Percentiles rank a stretch among this genome's conserved stretches.
Evolutionary conservation across 1,140 invertebrate species (phyloP).

Genomic region (Rhyzopertha dominica): DNA sequence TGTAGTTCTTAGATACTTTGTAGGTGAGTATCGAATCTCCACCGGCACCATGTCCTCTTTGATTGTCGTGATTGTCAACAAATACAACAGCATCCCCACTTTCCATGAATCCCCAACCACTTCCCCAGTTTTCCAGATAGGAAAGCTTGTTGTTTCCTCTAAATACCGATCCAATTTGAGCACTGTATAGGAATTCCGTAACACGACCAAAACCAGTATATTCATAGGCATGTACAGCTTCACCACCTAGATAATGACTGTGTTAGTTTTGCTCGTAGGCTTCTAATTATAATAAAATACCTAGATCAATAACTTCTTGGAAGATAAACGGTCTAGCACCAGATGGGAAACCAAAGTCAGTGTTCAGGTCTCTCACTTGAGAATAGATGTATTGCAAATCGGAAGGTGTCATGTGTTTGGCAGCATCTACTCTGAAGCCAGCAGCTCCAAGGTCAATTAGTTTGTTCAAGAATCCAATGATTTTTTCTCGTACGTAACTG

Average conservation of each 20-base stretch:
- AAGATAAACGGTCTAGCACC: slow-evolving; percentile 59
- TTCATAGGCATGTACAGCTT: slow-evolving; percentile 58
- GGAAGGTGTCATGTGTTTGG: slow-evolving; percentile 76
- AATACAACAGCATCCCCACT: slow-evolving; percentile 54
- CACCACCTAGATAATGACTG: slow-evolving; percentile 47
- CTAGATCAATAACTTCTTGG: slow-evolving; percentile 74
- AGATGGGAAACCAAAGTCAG: slow-evolving; percentile 50
- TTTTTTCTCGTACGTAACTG: slow-evolving; percentile 61
- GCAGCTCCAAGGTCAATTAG: slow-evolving; percentile 72
- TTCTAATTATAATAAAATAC: slow-evolving; percentile 18
- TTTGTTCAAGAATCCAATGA: slow-evolving; percentile 64
- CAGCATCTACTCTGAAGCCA: slow-evolving; percentile 65
- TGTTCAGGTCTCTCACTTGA: slow-evolving; percentile 54
- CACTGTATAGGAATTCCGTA: slow-evolving; percentile 69
- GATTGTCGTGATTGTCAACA: slow-evolving; percentile 59
- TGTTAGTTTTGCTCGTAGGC: not conserved
- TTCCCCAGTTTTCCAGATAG: slow-evolving; percentile 41
- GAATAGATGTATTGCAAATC: slow-evolving; percentile 50
- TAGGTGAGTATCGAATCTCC: slow-evolving; percentile 55
- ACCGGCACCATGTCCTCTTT: slow-evolving; percentile 47
- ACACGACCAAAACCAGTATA: slow-evolving; percentile 62
- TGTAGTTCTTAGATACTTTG: slow-evolving; percentile 55
- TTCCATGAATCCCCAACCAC: slow-evolving; percentile 52
- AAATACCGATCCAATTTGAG: slow-evolving; percentile 54
- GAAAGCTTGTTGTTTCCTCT: slow-evolving; percentile 42